These are phyloP conservation scores for Synaphobranchus kaupii DNA, from an alignment of 2,797 vertebrate species.

Conservation along the genomic window DNA sequence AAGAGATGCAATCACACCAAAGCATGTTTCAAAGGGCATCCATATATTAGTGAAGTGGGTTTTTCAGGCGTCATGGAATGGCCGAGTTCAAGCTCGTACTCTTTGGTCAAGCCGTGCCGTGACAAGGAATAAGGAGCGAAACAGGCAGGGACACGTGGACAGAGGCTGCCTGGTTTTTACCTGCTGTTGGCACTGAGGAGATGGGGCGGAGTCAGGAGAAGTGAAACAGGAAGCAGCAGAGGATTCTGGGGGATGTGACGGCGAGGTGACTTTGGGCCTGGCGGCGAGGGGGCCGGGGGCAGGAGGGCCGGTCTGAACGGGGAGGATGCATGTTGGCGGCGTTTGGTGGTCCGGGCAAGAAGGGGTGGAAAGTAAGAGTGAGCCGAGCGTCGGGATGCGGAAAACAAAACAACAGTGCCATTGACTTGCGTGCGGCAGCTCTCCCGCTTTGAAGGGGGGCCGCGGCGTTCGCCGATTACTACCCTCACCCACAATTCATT, in stretches of 20 bases:
- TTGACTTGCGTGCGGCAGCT: not conserved
- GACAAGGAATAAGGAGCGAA: not conserved
- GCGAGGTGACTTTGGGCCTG: constrained; percentile 43
- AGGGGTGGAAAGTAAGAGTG: not conserved
- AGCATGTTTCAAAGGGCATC: not conserved
- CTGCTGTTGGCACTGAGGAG: constrained; percentile 69
- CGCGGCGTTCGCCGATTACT: not conserved
- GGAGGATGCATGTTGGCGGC: constrained; percentile 63
- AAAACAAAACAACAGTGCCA: not conserved
- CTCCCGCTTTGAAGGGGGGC: not conserved
- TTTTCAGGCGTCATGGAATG: not conserved
- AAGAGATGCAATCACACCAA: not conserved
- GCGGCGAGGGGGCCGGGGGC: constrained; percentile 61
- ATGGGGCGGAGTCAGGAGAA: constrained; percentile 59
- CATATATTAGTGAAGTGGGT: too few relatives aligned
- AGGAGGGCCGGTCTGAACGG: constrained; percentile 71
- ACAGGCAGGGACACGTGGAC: not conserved
- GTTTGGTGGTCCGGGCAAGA: not conserved
- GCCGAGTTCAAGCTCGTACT: not conserved
- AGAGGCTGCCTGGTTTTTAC: constrained; percentile 57
- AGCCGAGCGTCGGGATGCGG: not conserved
- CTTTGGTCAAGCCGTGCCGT: not conserved
- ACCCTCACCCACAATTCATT: not conserved
- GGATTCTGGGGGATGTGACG: constrained; percentile 63
- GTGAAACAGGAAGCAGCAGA: constrained; percentile 54